Percentiles rank a stretch among this genome's conserved stretches.
These are phyloP conservation scores for Glaucomys volans DNA, from an alignment of 2,113 vertebrate species.

Conservation along the genomic window DNA sequence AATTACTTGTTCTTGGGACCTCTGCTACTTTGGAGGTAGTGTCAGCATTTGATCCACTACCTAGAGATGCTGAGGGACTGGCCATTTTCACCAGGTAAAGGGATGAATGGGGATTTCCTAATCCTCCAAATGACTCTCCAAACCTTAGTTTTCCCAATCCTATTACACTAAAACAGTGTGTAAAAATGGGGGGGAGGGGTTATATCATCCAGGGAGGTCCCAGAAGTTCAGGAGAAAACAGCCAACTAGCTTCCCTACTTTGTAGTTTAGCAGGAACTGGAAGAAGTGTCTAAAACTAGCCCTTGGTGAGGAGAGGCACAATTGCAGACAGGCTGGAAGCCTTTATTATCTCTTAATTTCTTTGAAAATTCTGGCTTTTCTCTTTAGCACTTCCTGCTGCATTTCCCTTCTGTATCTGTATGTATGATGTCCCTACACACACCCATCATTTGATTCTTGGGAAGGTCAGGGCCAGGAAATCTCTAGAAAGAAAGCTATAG, in stretches of 20 bases:
- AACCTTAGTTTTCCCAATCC: neutral
- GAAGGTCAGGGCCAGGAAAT: neutral
- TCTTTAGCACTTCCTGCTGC: neutral
- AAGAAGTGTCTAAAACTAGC: neutral
- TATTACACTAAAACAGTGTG: conserved; percentile 21
- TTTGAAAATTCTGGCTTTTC: neutral
- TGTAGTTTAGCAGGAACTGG: conserved; percentile 9
- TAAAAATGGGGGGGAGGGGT: conserved; percentile 3
- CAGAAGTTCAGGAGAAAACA: conserved; percentile 27
- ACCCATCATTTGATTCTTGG: conserved; percentile 22
- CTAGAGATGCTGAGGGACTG: neutral
- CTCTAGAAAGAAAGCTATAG: neutral
- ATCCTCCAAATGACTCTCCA: conserved; percentile 4
- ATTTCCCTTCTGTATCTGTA: neutral
- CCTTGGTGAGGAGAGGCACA: neutral
- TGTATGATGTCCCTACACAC: neutral
- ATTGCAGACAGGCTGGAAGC: neutral
- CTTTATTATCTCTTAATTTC: neutral
- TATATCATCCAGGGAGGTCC: neutral
- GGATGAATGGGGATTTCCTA: neutral
- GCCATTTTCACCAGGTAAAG: neutral
- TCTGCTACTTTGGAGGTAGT: neutral
- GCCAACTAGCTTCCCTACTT: neutral
- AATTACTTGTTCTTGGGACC: neutral
- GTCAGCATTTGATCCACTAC: neutral